These are phyloP conservation scores for Dromiciops gliroides DNA, from an alignment of 2,113 vertebrate genomes.

Conservation along the genomic window DNA sequence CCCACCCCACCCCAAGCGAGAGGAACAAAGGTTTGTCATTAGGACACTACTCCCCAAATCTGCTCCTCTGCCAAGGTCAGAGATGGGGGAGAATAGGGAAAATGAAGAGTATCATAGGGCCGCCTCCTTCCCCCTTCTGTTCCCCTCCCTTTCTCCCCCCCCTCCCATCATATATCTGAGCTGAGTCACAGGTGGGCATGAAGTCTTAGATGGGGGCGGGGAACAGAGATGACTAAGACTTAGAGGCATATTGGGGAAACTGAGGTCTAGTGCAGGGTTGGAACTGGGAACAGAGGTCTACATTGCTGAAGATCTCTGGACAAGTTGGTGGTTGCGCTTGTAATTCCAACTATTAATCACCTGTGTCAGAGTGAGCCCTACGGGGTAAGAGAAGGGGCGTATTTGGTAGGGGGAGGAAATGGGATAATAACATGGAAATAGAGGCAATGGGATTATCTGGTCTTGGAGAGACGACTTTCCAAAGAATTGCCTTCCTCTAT, in stretches of 20 bases:
- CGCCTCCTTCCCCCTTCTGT: constrained; percentile 32
- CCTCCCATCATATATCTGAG: neutral
- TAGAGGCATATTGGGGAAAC: constrained; percentile 59
- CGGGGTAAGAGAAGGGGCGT: constrained; percentile 28
- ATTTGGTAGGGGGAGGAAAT: neutral
- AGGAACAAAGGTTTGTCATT: neutral
- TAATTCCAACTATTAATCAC: neutral
- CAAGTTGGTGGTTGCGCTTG: neutral
- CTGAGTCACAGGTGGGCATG: neutral
- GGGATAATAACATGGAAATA: neutral
- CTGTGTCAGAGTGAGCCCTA: constrained; percentile 19
- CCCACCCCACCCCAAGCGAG: neutral
- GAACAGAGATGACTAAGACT: neutral
- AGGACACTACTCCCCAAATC: neutral
- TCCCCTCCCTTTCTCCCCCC: neutral
- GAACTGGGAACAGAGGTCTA: neutral
- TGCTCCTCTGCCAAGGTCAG: neutral
- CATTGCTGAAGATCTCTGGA: constrained; percentile 58
- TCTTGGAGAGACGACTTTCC: neutral
- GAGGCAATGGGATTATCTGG: constrained; percentile 2
- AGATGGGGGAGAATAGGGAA: neutral
- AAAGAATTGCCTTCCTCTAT: neutral
- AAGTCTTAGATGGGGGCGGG: neutral
- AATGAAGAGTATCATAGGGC: neutral
- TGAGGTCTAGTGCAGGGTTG: constrained; percentile 55